Conservation (phyloP, 1,140 invertebrate species). For the Lordiphosa mommai region DNA sequence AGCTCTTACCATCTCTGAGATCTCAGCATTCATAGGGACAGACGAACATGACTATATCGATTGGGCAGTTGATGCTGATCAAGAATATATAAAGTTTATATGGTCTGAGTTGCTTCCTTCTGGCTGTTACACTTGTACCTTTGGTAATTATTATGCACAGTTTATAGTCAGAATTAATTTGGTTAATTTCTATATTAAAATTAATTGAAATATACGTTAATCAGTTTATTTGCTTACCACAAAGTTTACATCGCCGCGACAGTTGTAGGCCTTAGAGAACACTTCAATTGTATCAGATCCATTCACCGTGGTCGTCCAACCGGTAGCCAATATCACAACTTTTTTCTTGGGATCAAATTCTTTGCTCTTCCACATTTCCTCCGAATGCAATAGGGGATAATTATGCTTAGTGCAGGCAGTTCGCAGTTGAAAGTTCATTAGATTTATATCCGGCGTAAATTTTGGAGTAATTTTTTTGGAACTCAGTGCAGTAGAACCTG, state of each 20-base stretch:
- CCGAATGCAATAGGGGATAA: slow-evolving; percentile 42
- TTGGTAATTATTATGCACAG: too few species aligned
- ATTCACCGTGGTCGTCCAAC: slow-evolving; percentile 72
- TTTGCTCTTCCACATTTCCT: slow-evolving; percentile 56
- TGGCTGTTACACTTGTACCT: too few species aligned
- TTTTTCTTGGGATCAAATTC: slow-evolving; percentile 59
- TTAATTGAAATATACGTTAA: too few species aligned
- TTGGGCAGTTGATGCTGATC: too few species aligned
- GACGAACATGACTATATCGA: too few species aligned
- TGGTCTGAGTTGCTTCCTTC: too few species aligned
- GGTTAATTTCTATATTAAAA: too few species aligned
- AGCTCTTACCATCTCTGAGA: too few species aligned
- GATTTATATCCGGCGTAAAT: slow-evolving; percentile 51
- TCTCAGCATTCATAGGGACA: too few species aligned
- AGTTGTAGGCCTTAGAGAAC: slow-evolving; percentile 62
- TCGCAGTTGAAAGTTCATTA: slow-evolving; percentile 64
- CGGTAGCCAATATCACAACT: slow-evolving; percentile 70
- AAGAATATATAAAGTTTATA: too few species aligned
- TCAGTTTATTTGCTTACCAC: slow-evolving; percentile 62
- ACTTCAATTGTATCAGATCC: slow-evolving; percentile 57
- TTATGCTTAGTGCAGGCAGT: slow-evolving; percentile 38
- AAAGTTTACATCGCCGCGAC: slow-evolving; percentile 73
- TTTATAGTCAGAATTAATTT: too few species aligned
- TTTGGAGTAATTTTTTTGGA: slow-evolving; percentile 51
- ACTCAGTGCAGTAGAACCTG: slow-evolving; percentile 64